Conservation (phyloP, 2,113 vertebrate genomes). For the Drymodes brunneopygia region DNA sequence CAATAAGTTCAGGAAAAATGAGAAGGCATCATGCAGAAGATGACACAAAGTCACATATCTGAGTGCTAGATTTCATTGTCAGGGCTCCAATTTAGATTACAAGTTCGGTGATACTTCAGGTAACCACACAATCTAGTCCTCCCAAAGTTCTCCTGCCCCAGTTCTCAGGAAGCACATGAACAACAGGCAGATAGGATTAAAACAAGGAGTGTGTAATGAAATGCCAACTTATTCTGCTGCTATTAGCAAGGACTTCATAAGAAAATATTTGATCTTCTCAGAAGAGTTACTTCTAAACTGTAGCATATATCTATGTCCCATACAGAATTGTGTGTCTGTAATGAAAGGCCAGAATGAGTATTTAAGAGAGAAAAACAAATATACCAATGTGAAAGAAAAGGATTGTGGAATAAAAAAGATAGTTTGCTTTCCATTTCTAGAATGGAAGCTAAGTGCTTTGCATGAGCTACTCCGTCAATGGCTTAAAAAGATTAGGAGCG, state of each 20-base stretch:
- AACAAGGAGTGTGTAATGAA: neutral
- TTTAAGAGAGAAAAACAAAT: neutral
- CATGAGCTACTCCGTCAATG: neutral
- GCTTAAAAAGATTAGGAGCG: neutral
- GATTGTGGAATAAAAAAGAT: neutral
- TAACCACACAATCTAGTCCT: neutral
- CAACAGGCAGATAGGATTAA: neutral
- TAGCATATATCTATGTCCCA: neutral
- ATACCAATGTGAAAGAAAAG: neutral
- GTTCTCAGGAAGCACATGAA: neutral
- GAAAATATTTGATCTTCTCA: neutral
- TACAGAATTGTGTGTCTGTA: neutral
- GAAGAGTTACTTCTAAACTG: neutral
- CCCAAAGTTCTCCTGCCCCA: neutral
- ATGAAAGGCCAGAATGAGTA: neutral
- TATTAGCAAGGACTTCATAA: neutral
- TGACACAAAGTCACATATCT: neutral
- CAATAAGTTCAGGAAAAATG: neutral
- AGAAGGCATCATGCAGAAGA: neutral
- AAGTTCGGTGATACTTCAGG: neutral
- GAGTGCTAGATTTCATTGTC: neutral
- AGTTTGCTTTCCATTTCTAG: constrained; percentile 12
- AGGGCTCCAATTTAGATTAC: neutral
- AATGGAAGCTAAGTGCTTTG: neutral
- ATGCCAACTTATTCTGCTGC: neutral